A percentile compares a stretch with the other conserved stretches of the same genome.
phyloP scores from a whole-genome alignment of 1,140 invertebrate genomes.

The Pantala flavescens region DNA sequence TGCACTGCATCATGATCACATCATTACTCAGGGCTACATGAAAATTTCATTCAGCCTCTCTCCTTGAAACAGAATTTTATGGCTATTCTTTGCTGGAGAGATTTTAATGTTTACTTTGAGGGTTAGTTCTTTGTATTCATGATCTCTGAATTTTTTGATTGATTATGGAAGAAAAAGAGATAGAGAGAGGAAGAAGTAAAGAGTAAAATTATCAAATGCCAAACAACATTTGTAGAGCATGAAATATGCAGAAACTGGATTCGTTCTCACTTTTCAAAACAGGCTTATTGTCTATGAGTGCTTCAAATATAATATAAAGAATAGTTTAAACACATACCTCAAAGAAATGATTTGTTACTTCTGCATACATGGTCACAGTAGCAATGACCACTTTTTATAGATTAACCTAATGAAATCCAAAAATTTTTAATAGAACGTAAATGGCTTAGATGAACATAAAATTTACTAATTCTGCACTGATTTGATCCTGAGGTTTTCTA shows the following conservation, averaged over 20 bases:
- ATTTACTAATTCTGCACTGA: neutral
- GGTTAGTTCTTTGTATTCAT: neutral
- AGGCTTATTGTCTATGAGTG: slow-evolving; percentile 1
- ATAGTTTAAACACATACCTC: neutral
- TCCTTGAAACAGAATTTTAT: no score
- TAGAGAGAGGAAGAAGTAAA: neutral
- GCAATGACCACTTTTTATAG: neutral
- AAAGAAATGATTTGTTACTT: neutral
- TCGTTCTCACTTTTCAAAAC: neutral
- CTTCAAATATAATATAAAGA: neutral
- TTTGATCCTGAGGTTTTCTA: neutral
- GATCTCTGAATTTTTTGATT: neutral
- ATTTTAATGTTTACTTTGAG: neutral
- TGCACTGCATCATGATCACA: neutral
- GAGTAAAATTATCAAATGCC: neutral
- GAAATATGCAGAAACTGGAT: neutral
- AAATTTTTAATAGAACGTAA: neutral
- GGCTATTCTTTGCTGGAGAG: neutral
- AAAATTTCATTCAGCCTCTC: no score
- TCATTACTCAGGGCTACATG: no score
- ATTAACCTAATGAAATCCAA: neutral
- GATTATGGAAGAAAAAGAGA: neutral
- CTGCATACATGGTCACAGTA: neutral
- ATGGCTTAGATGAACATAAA: neutral
- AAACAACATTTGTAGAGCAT: neutral